Base-by-base conservation (phyloP, 1,140 invertebrate genomes). In the Danaus plexippus region DNA sequence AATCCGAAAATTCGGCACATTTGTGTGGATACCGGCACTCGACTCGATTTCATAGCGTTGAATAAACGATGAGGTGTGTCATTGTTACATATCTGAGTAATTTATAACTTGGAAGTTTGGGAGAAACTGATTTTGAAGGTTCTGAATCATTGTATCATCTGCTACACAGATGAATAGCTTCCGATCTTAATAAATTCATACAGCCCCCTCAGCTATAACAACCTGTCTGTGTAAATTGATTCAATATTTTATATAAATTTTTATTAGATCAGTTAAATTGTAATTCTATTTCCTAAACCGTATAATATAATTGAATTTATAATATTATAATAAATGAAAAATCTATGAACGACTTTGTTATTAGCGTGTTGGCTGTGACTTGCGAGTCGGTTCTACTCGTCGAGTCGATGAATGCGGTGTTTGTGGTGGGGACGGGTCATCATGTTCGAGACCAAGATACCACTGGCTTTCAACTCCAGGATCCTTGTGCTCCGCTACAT, bases 291-390 rank as follows among this genome's bases (percentile, higher is more conserved):
- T 3, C 22, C 22, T 32, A 3, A 32, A 0, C 22, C 22, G 7
- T 32, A 32, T 32, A 32, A 32, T 8, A 32, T 32, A 32, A 32
- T 32, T 32, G 22, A 32, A 32, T 32, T 32, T 32, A 32, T 32
- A 32, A 32, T 32, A 6, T 32, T 32, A 32, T 32, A 32, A 32
- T 32, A 32, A 8, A 32, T 32, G 7, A 32, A 12, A 1, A 22
- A 22, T 2, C 3, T 9, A 22, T 11, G 22, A 43, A 15, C 10
- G 9, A 45, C 15, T 43, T 47, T 47, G 22, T 50, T 11, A 12
- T 10, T 89, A 97, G 96, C 90, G 92, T 66, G 95, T 97, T 11
- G 96, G 96, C 40, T 97, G 96, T 80, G 96, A 97, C 85, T 89
- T 97, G 54, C 90, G 91, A 72, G 92, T 97, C 57, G 95, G 95